A percentile compares a stretch with the other conserved stretches of the same genome.
Evolutionary conservation across 2,113 vertebrate species (phyloP).

Genomic region (Sturnus vulgaris): DNA sequence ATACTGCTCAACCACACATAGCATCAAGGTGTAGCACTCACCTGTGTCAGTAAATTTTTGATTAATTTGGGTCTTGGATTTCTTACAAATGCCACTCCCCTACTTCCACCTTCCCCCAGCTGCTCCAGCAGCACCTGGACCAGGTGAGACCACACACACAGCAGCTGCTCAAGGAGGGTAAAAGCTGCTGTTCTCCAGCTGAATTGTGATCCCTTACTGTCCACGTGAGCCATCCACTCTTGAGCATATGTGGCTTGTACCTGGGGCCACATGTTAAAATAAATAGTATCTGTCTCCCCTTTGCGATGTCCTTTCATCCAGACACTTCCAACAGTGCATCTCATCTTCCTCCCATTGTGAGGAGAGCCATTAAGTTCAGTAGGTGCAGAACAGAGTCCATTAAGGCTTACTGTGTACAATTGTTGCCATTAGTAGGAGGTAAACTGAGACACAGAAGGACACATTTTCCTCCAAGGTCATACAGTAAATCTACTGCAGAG

Average conservation of each 20-base stretch:
- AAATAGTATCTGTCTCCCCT: background rate
- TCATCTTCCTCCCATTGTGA: background rate
- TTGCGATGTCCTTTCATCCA: background rate
- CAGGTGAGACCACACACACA: background rate
- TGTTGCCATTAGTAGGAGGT: background rate
- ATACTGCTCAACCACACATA: fast-evolving
- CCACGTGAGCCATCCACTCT: fast-evolving
- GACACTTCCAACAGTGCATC: background rate
- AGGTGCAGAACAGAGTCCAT: background rate
- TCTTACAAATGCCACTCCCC: background rate
- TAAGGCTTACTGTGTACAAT: background rate
- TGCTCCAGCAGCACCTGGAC: background rate
- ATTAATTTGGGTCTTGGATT: background rate
- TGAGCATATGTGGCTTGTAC: background rate
- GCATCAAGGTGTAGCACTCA: background rate
- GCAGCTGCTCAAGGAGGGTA: background rate
- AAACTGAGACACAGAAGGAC: constrained; percentile 11
- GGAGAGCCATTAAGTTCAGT: background rate
- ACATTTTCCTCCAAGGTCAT: constrained; percentile 5
- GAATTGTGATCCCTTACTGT: background rate
- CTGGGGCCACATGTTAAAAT: background rate
- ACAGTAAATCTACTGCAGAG: background rate
- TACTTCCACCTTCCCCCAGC: background rate
- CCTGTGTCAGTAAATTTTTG: background rate
- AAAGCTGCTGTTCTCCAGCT: background rate